phyloP scores from a whole-genome alignment of 2,888 invertebrate species.

The Herminia tarsipennalis region DNA sequence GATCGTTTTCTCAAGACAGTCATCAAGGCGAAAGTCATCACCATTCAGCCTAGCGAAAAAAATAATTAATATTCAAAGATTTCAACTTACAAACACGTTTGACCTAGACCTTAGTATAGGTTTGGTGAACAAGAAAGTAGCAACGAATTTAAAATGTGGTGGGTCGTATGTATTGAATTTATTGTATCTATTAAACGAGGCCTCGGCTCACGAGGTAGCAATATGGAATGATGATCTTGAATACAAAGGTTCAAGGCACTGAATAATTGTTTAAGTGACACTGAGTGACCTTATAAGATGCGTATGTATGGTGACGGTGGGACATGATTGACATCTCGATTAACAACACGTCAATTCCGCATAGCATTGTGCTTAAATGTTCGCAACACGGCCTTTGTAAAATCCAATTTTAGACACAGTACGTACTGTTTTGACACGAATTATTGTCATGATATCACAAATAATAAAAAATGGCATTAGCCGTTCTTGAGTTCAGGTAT shows the following conservation, averaged over 20 bases:
- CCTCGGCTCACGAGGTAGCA: slow-evolving; percentile 53
- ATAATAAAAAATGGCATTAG: too few relatives aligned
- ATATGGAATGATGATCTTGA: slow-evolving; percentile 27
- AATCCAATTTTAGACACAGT: too few relatives aligned
- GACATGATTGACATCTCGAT: slow-evolving; percentile 7
- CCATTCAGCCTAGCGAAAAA: slow-evolving; percentile 16
- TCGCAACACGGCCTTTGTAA: too few relatives aligned
- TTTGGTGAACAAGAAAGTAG: slow-evolving; percentile 17
- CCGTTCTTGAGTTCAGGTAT: too few relatives aligned
- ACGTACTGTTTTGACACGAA: too few relatives aligned
- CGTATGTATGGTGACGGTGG: background rate
- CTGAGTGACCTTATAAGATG: slow-evolving; percentile 3
- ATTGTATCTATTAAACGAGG: slow-evolving; percentile 52
- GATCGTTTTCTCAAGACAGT: slow-evolving; percentile 11
- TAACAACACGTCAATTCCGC: slow-evolving; percentile 5
- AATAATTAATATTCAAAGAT: slow-evolving; percentile 27
- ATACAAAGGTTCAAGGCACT: slow-evolving; percentile 30
- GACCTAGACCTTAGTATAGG: slow-evolving; percentile 50
- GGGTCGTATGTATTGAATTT: slow-evolving; percentile 47
- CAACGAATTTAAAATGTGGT: slow-evolving; percentile 35
- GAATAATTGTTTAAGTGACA: slow-evolving; percentile 11
- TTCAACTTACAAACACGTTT: slow-evolving; percentile 37
- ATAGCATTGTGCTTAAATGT: too few relatives aligned
- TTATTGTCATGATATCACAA: too few relatives aligned
- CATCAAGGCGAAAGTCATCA: slow-evolving; percentile 20